A percentile compares a stretch with the other conserved stretches of the same genome.
These are phyloP conservation scores for Neocrepidodera transversa DNA, from an alignment of 2,888 invertebrate genomes.

Conservation along the genomic window DNA sequence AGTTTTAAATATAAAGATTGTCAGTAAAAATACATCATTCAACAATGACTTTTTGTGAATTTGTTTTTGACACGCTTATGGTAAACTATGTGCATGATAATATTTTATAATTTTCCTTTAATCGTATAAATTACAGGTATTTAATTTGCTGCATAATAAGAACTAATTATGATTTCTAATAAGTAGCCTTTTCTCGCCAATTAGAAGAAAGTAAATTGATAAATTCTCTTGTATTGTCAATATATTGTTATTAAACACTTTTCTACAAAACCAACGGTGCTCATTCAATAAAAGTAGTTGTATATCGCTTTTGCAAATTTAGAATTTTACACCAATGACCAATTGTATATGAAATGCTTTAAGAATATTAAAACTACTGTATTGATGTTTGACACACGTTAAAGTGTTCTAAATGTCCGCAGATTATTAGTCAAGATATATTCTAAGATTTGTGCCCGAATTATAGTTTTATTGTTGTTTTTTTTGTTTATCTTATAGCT, in stretches of 20 bases:
- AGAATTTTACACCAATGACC: constrained; percentile 29
- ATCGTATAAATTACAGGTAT: too few species aligned
- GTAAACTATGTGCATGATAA: too few species aligned
- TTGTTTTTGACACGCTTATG: too few species aligned
- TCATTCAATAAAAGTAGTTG: constrained; percentile 38
- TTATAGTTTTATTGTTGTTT: constrained; percentile 17
- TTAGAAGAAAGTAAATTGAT: background rate
- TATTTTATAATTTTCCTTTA: too few species aligned
- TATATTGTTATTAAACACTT: too few species aligned
- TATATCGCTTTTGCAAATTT: background rate
- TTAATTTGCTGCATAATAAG: too few species aligned
- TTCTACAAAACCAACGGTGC: constrained; percentile 58
- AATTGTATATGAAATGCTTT: constrained; percentile 30
- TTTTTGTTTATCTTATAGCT: constrained; percentile 30
- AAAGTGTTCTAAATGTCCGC: background rate
- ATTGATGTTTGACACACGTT: background rate
- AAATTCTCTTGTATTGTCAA: too few species aligned
- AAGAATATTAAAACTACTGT: background rate
- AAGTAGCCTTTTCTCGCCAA: background rate
- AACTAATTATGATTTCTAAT: background rate
- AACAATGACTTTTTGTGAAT: too few species aligned
- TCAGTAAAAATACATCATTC: too few species aligned
- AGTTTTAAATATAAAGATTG: too few species aligned
- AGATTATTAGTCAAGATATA: constrained; percentile 6
- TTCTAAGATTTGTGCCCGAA: constrained; percentile 1